Evolutionary conservation across 2,113 vertebrate genomes (phyloP).

Genomic region (Hyperoodon ampullatus): DNA sequence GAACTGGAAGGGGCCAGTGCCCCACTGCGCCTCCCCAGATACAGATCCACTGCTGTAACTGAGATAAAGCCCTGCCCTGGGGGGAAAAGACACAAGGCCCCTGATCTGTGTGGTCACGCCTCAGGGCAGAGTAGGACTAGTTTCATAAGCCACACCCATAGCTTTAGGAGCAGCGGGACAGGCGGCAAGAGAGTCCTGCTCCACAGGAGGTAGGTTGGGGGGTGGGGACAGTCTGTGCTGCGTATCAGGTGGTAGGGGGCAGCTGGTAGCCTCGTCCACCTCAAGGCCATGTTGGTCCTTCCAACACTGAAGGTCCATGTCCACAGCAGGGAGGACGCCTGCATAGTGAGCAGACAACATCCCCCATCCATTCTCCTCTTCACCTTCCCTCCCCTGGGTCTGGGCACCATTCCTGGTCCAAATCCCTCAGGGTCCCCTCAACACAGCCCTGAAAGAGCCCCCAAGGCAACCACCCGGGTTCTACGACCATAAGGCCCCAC

Average conservation of each 20-base stretch:
- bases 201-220: not conserved
- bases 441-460: not conserved
- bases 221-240: not conserved
- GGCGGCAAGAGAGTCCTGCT: not conserved
- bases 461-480: not conserved
- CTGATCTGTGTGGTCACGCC: not conserved
- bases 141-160: rapidly evolving
- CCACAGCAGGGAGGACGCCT: not conserved
- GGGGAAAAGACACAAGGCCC: not conserved
- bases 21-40: not conserved
- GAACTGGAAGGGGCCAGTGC: not conserved
- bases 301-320: not conserved
- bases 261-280: not conserved
- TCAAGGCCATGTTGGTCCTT: not conserved
- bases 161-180: not conserved
- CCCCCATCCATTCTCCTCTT: not conserved
- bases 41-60: not conserved
- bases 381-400: not conserved
- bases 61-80: not conserved
- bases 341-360: not conserved
- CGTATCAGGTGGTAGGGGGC: not conserved
- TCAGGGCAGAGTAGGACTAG: not conserved
- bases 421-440: not conserved
- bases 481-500: not conserved
- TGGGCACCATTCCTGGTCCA: not conserved